Evolutionary conservation across 2,888 invertebrate genomes (phyloP).

Genomic region (Cactoblastis cactorum): DNA sequence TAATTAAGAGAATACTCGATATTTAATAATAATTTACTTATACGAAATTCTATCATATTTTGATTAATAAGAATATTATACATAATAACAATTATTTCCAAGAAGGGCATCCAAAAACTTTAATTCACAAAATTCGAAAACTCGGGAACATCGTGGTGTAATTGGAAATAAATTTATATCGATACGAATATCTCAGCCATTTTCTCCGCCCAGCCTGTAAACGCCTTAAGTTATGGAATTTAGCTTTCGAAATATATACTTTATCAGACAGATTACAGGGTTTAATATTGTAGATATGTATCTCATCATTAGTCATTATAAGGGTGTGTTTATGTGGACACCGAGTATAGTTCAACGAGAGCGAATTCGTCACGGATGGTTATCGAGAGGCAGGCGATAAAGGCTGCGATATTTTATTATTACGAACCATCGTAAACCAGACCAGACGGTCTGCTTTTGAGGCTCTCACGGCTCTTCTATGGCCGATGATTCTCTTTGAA

Average conservation of each 20-base stretch:
- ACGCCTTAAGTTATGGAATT: constrained; percentile 14
- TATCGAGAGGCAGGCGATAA: constrained; percentile 74
- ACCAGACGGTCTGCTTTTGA: constrained; percentile 53
- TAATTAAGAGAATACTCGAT: too few relatives aligned
- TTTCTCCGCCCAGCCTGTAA: constrained; percentile 32
- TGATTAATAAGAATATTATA: constrained; percentile 5
- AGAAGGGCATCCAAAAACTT: constrained; percentile 12
- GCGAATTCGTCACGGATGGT: constrained; percentile 78
- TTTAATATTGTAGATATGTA: constrained; percentile 22
- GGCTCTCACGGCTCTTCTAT: constrained; percentile 50
- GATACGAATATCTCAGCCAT: constrained; percentile 60
- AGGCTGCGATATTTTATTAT: constrained; percentile 71
- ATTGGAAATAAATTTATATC: constrained; percentile 72
- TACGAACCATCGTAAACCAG: constrained; percentile 57
- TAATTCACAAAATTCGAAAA: constrained; percentile 35
- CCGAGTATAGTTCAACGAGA: constrained; percentile 54
- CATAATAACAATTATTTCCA: constrained; percentile 7
- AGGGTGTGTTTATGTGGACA: constrained; percentile 27
- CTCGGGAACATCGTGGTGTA: constrained; percentile 50
- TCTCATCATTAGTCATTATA: constrained; percentile 25
- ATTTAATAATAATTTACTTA: too few relatives aligned
- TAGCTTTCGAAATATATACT: constrained; percentile 19
- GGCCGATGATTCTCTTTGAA: constrained; percentile 28
- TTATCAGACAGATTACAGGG: constrained; percentile 17
- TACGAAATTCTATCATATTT: background rate